Conservation (phyloP, 2,113 vertebrate genomes). For the Chascanopsetta lugubris region DNA sequence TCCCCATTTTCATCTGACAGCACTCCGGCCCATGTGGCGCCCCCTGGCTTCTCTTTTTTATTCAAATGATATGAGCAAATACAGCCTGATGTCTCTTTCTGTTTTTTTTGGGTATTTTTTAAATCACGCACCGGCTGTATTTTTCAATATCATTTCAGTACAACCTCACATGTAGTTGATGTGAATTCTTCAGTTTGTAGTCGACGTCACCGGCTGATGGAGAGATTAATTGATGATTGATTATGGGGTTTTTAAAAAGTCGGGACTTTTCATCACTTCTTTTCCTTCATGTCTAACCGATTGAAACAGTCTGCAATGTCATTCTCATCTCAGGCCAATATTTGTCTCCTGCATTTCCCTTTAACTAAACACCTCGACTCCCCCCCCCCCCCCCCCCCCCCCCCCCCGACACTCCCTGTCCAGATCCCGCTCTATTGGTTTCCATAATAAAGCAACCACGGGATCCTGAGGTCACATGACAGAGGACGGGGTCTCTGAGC, state of each 20-base stretch:
- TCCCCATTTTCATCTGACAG: conserved; percentile 73
- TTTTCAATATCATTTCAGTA: conserved; percentile 68
- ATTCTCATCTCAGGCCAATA: conserved; percentile 66
- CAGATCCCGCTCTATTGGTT: conserved; percentile 35
- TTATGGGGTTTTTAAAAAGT: conserved; percentile 35
- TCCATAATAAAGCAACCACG: conserved; percentile 10
- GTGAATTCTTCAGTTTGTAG: conserved; percentile 52
- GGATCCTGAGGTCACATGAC: conserved; percentile 51
- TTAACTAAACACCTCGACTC: conserved; percentile 31
- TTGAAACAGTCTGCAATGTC: conserved; percentile 82
- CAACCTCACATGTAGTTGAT: conserved; percentile 40
- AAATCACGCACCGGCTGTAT: conserved; percentile 72
- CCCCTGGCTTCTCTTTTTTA: conserved; percentile 63
- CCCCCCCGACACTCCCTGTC: conserved; percentile 8
- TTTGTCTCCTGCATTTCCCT: conserved; percentile 34
- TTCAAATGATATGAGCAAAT: conserved; percentile 73
- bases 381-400: too few relatives aligned
- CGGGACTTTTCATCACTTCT: conserved; percentile 52
- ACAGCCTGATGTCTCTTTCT: conserved; percentile 59
- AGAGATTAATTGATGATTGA: conserved; percentile 27
- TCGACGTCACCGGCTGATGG: conserved; percentile 47
- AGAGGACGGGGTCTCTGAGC: conserved; percentile 38
- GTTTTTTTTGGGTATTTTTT: too few relatives aligned
- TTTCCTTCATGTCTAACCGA: conserved; percentile 62
- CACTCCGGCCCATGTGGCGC: conserved; percentile 59